Percentiles rank a stretch among this genome's conserved stretches.
These are phyloP conservation scores for Drosophila sp. DNA, from an alignment of 1,140 invertebrate genomes.

Conservation along the genomic window DNA sequence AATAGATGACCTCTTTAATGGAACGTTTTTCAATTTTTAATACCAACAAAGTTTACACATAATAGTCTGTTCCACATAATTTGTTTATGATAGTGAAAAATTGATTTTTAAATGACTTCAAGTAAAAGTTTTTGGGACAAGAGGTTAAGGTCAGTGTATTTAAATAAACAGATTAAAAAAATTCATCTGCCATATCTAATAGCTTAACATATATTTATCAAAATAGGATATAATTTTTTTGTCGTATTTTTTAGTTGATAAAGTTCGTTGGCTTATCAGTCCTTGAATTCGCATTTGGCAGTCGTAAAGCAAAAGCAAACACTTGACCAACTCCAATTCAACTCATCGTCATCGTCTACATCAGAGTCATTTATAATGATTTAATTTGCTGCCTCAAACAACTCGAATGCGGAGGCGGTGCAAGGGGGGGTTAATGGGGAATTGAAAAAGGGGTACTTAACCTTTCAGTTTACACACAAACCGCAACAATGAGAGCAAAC, in stretches of 20 bases:
- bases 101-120: no score
- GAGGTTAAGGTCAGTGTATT: no score
- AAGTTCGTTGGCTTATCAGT: slow-evolving; percentile 13
- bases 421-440: background rate
- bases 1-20: no score
- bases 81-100: no score
- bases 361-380: slow-evolving; percentile 53
- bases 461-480: slow-evolving; percentile 62
- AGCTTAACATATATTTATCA: no score
- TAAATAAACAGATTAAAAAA: no score
- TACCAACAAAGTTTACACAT: no score
- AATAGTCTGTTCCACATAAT: no score
- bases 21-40: no score
- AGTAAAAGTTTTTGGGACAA: no score
- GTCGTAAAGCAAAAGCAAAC: background rate
- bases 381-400: slow-evolving; percentile 66
- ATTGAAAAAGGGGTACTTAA: slow-evolving; percentile 54
- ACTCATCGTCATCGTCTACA: slow-evolving; percentile 17
- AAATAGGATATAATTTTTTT: no score
- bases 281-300: slow-evolving; percentile 24
- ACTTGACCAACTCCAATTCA: slow-evolving; percentile 7
- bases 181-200: no score
- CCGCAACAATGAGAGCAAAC: slow-evolving; percentile 70
- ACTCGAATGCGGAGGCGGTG: background rate
- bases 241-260: background rate